phyloP scores from a whole-genome alignment of 2,888 invertebrate species.

The Petrolisthes manimaculis region DNA sequence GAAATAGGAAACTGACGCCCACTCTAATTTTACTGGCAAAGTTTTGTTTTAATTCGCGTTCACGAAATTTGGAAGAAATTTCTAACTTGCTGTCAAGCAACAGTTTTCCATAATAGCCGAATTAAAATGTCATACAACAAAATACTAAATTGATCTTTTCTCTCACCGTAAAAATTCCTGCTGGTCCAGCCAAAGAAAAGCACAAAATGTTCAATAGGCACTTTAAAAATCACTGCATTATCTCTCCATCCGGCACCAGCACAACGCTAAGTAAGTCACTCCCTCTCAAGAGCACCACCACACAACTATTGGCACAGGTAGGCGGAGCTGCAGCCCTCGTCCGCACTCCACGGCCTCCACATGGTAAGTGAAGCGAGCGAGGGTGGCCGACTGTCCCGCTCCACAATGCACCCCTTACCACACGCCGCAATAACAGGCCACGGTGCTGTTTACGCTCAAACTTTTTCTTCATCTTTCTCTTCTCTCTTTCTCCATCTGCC shows the following conservation, averaged over 20 bases:
- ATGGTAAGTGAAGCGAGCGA: slow-evolving; percentile 35
- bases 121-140: too few species aligned
- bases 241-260: background rate
- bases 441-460: background rate
- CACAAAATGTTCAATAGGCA: background rate
- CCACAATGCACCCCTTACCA: slow-evolving; percentile 40
- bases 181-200: background rate
- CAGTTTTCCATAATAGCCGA: too few species aligned
- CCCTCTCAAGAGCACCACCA: background rate
- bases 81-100: too few species aligned
- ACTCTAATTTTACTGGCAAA: too few species aligned
- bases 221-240: slow-evolving; percentile 11
- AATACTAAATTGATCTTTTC: background rate
- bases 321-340: slow-evolving; percentile 27
- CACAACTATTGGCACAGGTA: slow-evolving; percentile 5
- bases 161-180: background rate
- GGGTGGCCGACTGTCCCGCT: slow-evolving; percentile 27
- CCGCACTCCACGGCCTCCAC: slow-evolving; percentile 34
- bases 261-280: background rate
- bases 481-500: too few species aligned
- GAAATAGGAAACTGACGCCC: too few species aligned
- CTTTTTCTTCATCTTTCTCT: background rate
- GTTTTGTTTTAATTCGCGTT: too few species aligned
- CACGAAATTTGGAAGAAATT: too few species aligned
- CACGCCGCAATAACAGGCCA: slow-evolving; percentile 10